A percentile compares a stretch with the other conserved stretches of the same genome.
phyloP scores from a whole-genome alignment of 2,797 vertebrate species.

The Rhinella marina region DNA sequence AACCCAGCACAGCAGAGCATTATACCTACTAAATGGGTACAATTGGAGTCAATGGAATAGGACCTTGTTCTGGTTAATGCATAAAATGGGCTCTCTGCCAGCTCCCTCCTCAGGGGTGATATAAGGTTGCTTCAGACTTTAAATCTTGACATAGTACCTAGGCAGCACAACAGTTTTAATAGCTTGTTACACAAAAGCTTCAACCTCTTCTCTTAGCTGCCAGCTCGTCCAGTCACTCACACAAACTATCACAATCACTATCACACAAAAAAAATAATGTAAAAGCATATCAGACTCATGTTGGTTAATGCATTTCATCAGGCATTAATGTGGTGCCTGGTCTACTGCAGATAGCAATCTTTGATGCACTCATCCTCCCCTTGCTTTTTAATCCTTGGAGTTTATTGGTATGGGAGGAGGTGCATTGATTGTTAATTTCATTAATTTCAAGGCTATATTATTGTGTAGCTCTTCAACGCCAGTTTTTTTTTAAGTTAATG shows the following conservation, averaged over 20 bases:
- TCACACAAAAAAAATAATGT: slow-evolving; percentile 47
- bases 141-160: slow-evolving; percentile 61
- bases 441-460: background rate
- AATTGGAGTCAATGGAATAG: slow-evolving; percentile 42
- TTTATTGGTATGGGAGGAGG: background rate
- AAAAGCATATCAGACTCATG: slow-evolving; percentile 58
- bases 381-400: slow-evolving; percentile 18
- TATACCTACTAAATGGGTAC: slow-evolving; percentile 47
- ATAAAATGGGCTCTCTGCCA: slow-evolving; percentile 56
- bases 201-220: slow-evolving; percentile 59
- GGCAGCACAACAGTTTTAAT: slow-evolving; percentile 61
- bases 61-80: slow-evolving; percentile 55
- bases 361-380: slow-evolving; percentile 41
- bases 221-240: slow-evolving; percentile 59
- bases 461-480: background rate
- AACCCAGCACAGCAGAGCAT: slow-evolving; percentile 28
- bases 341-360: slow-evolving; percentile 39
- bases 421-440: background rate
- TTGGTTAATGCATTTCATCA: slow-evolving; percentile 59
- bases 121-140: slow-evolving; percentile 62
- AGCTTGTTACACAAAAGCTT: slow-evolving; percentile 63
- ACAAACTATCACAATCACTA: slow-evolving; percentile 50
- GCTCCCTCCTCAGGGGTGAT: slow-evolving; percentile 56
- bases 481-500: too few species aligned
- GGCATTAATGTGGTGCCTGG: slow-evolving; percentile 51